Evolutionary conservation across 2,113 vertebrate species (phyloP).

Genomic region (Brevimyrus niger): DNA sequence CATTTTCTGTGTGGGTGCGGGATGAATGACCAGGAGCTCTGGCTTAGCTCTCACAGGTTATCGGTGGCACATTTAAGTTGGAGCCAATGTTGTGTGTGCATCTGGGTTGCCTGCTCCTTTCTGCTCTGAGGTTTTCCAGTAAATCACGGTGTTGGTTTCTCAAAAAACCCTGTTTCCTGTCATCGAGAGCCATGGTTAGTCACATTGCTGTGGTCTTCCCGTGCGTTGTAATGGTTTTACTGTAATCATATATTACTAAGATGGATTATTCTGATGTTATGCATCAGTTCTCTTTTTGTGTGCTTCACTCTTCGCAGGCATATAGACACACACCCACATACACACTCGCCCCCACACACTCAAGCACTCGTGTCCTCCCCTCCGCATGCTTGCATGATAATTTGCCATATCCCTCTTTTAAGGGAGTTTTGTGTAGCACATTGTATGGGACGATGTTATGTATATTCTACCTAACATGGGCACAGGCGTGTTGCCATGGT

Average conservation of each 20-base stretch:
- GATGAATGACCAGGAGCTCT: background rate
- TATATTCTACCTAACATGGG: background rate
- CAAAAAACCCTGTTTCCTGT: background rate
- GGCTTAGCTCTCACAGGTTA: background rate
- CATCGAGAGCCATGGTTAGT: background rate
- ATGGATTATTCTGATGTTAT: background rate
- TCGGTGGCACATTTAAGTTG: background rate
- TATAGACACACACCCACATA: background rate
- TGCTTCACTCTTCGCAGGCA: background rate
- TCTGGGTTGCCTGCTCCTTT: background rate
- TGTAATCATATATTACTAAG: background rate
- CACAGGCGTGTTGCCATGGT: slow-evolving; percentile 15
- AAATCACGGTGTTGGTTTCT: background rate
- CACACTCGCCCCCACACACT: background rate
- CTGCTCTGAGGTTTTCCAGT: background rate
- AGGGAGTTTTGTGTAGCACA: background rate
- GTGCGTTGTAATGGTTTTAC: background rate
- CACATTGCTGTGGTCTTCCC: background rate
- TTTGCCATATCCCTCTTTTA: background rate
- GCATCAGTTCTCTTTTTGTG: background rate
- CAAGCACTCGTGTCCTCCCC: background rate
- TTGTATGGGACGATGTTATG: background rate
- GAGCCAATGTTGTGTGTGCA: background rate
- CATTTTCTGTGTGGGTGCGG: background rate
- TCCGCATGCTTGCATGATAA: background rate